Base-by-base conservation (phyloP, 2,113 vertebrate genomes). In the Pollimyrus isidori region DNA sequence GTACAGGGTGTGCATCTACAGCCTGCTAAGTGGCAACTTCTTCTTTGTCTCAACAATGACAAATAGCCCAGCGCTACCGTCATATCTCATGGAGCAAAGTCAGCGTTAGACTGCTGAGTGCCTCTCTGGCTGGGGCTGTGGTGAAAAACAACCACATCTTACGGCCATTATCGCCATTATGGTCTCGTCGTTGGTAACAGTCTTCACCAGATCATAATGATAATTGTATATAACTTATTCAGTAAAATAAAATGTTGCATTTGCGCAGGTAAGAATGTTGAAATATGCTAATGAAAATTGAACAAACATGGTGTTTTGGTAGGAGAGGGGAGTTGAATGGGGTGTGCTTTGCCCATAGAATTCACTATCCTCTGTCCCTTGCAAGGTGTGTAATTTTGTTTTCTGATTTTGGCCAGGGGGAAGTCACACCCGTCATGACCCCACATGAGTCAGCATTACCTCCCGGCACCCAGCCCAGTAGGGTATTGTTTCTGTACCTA, bases 31-130 rank as follows among this genome's bases (percentile, higher is more conserved):
- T 9, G 52, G 45, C 62, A n/a, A 89, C 88, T 85, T 62, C 76
- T 52, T 56, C 50, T 4, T 80, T 30, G 88, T 45, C n/a, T 23
- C 80, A 23, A 62, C 88, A 84, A 89, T 89, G 88, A 89, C 76
- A 89, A 89, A 89, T 85, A 80, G 50, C 21, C 52, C 39, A 26
- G 52, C 11, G 88, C 52, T 46, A 35, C 88, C 30, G 30, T 85
- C 62, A 89, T 85, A 80, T 62, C 35, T 84, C 76, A 45, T n/a
- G 26, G 52, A 62, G 30, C 10, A 4, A 53, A 89, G 82, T 58
- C 56, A 89, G 88, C 46, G 42, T 21, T 30, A 48, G 11, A 48
- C 80, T 89, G 88, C 80, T 89, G 83, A 89, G 42, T 21, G 52
- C 58, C 80, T 9, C 46, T 17, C 76, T 23, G 80, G 42, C 88